Percentiles rank a stretch among this genome's conserved stretches.
Evolutionary conservation across 2,113 vertebrate species (phyloP).

Genomic region (Gavia stellata): DNA sequence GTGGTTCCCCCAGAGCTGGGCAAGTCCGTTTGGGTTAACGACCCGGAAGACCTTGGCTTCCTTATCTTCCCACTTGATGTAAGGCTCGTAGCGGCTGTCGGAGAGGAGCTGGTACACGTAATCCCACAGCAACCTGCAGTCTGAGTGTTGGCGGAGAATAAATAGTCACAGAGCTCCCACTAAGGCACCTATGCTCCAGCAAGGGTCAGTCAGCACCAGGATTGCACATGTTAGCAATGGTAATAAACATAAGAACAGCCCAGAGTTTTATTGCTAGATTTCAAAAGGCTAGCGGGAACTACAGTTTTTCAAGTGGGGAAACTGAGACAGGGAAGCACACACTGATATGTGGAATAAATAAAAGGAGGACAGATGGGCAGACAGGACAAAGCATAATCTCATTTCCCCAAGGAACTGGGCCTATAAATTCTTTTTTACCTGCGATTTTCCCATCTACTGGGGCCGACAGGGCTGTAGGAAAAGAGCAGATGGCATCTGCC

Average conservation of each 20-base stretch:
- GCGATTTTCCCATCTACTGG: constrained; percentile 66
- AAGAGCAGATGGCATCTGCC: neutral
- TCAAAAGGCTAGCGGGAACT: neutral
- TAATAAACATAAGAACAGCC: accelerated
- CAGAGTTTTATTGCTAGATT: neutral
- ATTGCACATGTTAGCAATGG: accelerated
- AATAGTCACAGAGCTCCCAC: neutral
- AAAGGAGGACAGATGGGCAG: neutral
- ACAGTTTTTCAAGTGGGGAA: neutral
- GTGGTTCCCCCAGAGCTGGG: constrained; percentile 91
- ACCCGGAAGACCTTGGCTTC: constrained; percentile 80
- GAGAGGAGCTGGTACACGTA: constrained; percentile 87
- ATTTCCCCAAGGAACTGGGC: neutral
- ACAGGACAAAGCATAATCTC: neutral
- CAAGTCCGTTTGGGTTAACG: constrained; percentile 84
- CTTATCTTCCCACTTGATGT: constrained; percentile 86
- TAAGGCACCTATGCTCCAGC: accelerated
- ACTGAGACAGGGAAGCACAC: neutral
- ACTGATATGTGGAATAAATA: accelerated
- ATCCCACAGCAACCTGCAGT: constrained; percentile 88
- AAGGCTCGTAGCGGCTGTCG: constrained; percentile 80
- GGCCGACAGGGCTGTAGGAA: neutral
- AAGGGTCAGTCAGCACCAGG: neutral
- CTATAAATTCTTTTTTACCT: constrained; percentile 41
- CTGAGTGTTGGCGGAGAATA: constrained; percentile 36